Percentiles rank a stretch among this genome's conserved stretches.
Conservation (phyloP, 2,888 invertebrate genomes). For the Boloria selene region DNA sequence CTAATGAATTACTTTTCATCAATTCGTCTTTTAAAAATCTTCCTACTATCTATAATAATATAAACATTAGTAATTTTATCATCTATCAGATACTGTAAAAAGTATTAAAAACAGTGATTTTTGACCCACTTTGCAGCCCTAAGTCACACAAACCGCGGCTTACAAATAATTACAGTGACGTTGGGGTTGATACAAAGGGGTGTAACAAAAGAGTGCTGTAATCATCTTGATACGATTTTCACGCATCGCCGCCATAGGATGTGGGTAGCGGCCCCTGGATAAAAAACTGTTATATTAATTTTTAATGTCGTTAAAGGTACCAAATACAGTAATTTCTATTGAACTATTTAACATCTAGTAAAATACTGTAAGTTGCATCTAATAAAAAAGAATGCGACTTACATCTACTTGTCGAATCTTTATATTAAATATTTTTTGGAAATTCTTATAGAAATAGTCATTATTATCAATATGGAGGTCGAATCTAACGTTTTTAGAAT, state of each 20-base stretch:
- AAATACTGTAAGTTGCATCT: too few relatives aligned
- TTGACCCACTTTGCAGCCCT: conserved; percentile 31
- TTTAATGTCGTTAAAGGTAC: conserved; percentile 19
- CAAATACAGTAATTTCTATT: not conserved
- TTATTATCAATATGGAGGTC: too few relatives aligned
- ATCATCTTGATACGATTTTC: conserved; percentile 75
- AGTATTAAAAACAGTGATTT: conserved; percentile 29
- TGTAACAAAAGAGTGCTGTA: conserved; percentile 59
- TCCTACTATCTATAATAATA: not conserved
- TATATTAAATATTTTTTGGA: too few relatives aligned
- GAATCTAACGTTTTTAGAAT: too few relatives aligned
- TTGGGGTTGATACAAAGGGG: conserved; percentile 56
- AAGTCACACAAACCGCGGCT: conserved; percentile 40
- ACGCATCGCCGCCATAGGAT: conserved; percentile 55
- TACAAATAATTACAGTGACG: conserved; percentile 54
- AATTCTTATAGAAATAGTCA: too few relatives aligned
- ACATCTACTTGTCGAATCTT: too few relatives aligned
- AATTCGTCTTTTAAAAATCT: not conserved
- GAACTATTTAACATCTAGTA: not conserved
- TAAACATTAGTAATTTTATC: not conserved
- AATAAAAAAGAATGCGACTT: too few relatives aligned
- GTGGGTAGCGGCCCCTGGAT: conserved; percentile 33
- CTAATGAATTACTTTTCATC: too few relatives aligned
- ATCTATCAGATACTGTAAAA: not conserved
- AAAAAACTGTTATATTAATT: conserved; percentile 36